These are phyloP conservation scores for Anhinga rufa DNA, from an alignment of 2,113 vertebrate genomes.

Conservation along the genomic window DNA sequence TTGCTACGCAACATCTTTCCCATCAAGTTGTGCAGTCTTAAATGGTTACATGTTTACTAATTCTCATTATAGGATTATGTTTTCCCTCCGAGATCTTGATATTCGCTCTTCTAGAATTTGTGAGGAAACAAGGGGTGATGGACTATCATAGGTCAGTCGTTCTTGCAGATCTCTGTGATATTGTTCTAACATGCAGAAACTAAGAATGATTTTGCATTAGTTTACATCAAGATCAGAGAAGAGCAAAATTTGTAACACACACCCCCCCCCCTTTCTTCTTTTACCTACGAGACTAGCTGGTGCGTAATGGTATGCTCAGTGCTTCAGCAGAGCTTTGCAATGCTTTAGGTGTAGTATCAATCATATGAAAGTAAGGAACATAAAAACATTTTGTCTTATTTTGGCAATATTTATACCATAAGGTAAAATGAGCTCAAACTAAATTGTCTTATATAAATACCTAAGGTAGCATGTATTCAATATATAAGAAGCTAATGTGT, in stretches of 20 bases:
- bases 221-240: background rate
- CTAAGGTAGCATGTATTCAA: background rate
- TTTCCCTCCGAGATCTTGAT: background rate
- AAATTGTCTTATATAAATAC: background rate
- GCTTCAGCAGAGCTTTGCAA: background rate
- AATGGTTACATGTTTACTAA: background rate
- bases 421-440: background rate
- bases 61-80: background rate
- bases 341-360: background rate
- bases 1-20: slow-evolving; percentile 20
- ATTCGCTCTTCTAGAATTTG: background rate
- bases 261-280: background rate
- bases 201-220: background rate
- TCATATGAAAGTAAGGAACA: background rate
- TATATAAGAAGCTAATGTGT: background rate
- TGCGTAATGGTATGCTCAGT: background rate
- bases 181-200: background rate
- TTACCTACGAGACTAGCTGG: background rate
- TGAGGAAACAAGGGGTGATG: background rate
- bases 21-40: background rate
- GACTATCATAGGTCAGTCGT: rapidly evolving
- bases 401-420: background rate
- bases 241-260: background rate
- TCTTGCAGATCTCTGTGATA: background rate
- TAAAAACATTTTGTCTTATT: background rate